These are phyloP conservation scores for Epicampocera succincta DNA, from an alignment of 2,888 invertebrate genomes.

Conservation along the genomic window DNA sequence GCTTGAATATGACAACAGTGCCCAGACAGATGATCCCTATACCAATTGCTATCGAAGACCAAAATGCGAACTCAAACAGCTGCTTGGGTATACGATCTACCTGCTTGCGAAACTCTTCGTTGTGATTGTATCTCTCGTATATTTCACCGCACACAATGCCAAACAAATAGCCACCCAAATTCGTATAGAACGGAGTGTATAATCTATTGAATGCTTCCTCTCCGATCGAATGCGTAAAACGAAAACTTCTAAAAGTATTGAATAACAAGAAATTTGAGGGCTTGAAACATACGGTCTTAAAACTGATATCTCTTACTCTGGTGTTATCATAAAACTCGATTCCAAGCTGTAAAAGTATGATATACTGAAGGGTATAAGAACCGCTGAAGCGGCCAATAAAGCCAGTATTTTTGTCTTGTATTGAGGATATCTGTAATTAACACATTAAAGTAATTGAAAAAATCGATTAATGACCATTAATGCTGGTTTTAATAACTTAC, in stretches of 20 bases:
- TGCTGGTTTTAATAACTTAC: too few relatives aligned
- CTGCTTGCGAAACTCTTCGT: constrained; percentile 31
- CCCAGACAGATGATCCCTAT: constrained; percentile 74
- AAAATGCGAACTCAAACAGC: constrained; percentile 71
- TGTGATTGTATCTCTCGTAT: constrained; percentile 70
- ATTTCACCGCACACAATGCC: constrained; percentile 76
- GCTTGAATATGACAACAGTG: constrained; percentile 76
- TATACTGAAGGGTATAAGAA: constrained; percentile 62
- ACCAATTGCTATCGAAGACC: constrained; percentile 71
- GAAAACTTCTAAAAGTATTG: constrained; percentile 74
- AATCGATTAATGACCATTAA: too few relatives aligned
- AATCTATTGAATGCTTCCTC: constrained; percentile 74
- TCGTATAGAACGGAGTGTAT: constrained; percentile 78
- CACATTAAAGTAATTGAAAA: background rate
- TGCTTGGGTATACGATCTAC: constrained; percentile 66
- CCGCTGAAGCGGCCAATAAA: constrained; percentile 42
- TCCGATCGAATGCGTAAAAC: constrained; percentile 76
- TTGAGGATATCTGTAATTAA: constrained; percentile 60
- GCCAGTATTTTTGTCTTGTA: constrained; percentile 47
- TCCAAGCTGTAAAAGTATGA: constrained; percentile 75
- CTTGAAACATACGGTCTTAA: too few relatives aligned
- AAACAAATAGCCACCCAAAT: constrained; percentile 77
- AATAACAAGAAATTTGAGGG: too few relatives aligned
- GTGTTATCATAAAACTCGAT: constrained; percentile 75
- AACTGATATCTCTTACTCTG: constrained; percentile 74